phyloP scores from a whole-genome alignment of 37 sponge, comb jelly and placozoan species.

The Chondrilla cf. caribensis region DNA sequence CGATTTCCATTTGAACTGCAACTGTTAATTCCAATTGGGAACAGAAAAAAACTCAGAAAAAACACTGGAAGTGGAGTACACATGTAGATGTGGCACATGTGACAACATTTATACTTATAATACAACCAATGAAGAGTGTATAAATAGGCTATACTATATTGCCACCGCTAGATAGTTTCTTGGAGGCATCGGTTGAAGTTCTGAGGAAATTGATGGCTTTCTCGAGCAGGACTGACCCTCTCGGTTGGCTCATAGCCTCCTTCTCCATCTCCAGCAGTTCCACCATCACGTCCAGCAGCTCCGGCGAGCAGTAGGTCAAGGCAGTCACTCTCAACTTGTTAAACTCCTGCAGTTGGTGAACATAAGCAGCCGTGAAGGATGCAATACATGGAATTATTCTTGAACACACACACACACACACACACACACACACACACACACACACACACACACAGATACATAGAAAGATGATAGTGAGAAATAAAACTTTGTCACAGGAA shows the following conservation, averaged over 20 bases:
- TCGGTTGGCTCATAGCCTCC: background rate
- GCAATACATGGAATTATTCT: background rate
- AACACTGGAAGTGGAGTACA: no score
- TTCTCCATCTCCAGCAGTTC: constrained; percentile 47
- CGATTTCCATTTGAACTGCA: no score
- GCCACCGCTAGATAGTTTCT: background rate
- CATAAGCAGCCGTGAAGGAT: background rate
- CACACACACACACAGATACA: background rate
- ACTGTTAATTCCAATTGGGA: no score
- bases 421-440: constrained; percentile 5
- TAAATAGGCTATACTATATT: no score
- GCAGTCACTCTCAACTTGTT: constrained; percentile 71
- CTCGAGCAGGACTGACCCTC: background rate
- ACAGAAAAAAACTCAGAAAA: no score
- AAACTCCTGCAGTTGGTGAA: constrained; percentile 44
- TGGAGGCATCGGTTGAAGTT: background rate
- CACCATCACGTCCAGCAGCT: constrained; percentile 54
- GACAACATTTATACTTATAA: no score
- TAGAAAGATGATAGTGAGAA: background rate
- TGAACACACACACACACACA: constrained; percentile 8
- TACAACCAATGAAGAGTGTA: no score
- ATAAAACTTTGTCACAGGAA: no score
- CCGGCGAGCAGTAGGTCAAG: constrained; percentile 66
- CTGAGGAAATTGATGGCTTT: constrained; percentile 9
- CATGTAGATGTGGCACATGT: no score